Evolutionary conservation across 2,888 invertebrate genomes (phyloP).

Genomic region (Meganola albula): DNA sequence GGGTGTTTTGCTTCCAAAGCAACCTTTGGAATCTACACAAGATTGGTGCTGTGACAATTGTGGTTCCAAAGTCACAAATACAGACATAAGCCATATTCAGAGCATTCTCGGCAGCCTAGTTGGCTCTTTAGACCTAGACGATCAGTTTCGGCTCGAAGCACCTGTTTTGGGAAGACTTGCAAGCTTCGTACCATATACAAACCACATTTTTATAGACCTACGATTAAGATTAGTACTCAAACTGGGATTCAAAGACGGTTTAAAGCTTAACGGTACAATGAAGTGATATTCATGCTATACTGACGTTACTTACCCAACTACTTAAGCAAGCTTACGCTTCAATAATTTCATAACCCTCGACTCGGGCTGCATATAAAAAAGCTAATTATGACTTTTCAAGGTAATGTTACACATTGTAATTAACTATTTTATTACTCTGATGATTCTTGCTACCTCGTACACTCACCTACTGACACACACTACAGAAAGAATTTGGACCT

Average conservation of each 20-base stretch:
- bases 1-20: slow-evolving; percentile 73
- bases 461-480: no score
- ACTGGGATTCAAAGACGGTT: slow-evolving; percentile 45
- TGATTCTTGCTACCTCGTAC: no score
- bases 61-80: slow-evolving; percentile 39
- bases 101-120: slow-evolving; percentile 75
- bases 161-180: slow-evolving; percentile 47
- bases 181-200: slow-evolving; percentile 52
- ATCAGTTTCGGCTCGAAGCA: slow-evolving; percentile 63
- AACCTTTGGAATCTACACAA: slow-evolving; percentile 60
- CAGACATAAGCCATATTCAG: slow-evolving; percentile 65
- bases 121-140: slow-evolving; percentile 60
- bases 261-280: slow-evolving; percentile 51
- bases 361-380: no score
- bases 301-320: no score
- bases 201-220: slow-evolving; percentile 60
- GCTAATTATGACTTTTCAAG: no score
- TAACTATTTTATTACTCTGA: no score
- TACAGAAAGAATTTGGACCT: no score
- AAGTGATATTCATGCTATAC: no score
- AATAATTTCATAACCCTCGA: no score
- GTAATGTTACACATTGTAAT: no score
- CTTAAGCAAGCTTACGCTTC: no score
- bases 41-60: slow-evolving; percentile 80
- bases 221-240: slow-evolving; percentile 48